Base-by-base conservation (phyloP, 2,797 vertebrate genomes). In the Lepus oiostolus region DNA sequence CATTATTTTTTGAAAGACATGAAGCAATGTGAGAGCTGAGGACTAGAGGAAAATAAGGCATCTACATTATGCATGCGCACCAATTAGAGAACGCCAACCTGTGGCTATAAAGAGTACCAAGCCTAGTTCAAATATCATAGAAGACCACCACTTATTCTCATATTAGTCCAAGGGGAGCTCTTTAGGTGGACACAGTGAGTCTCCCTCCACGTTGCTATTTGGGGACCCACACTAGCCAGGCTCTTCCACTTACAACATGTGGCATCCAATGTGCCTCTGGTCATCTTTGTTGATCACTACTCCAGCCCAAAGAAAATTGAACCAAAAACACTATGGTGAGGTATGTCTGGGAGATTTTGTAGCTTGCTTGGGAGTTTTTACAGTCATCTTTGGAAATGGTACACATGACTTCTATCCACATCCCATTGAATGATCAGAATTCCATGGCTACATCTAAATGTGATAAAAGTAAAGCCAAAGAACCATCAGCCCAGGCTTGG, bases 81-180 rank as follows among this genome's bases (percentile, higher is more conserved):
- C 71, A 38, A 67, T 87, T 77, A 89, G 50, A 76, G 14, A 22
- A 11, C 24, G 17, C 32, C 68, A 10, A 89, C 58, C 22, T 74
- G 75, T 71, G 79, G 3, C 60, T 84, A 50, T 60, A 71, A 60
- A 88, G 28, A 87, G 8, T 87, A 76, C 5, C 9, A 67, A 82
- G 42, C 38, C 14, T 68, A 88, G 30, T 35, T 87, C 42, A 95
- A 77, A 76, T 26, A 35, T 4, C 62, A 63, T 21, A 50, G 16
- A 95, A 72, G 21, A 77, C 71, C 16, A 85, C 76, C 81, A 81
- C 7, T 81, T 65, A 83, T 35, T 90, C 38, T 75, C 19, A 24
- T 71, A 80, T 24, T 0, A 71, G 38, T 62, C 7, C 4, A 50
- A 58, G 7, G 14, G 2, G 21, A 75, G 79, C 22, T 42, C 21